phyloP scores from a whole-genome alignment of 2,113 vertebrate species.

The Oceanites oceanicus region DNA sequence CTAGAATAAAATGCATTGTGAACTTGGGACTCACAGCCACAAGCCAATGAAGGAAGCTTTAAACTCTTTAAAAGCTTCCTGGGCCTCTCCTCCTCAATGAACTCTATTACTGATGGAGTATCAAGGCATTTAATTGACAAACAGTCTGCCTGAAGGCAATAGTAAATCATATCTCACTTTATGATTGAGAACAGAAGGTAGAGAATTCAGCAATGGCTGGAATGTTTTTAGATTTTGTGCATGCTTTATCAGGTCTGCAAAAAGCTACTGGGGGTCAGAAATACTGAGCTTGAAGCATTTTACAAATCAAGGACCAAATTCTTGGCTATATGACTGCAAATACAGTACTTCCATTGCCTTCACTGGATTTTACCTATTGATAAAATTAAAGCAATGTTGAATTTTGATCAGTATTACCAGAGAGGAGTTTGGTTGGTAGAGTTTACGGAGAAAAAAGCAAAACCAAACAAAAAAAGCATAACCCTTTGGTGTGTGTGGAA shows the following conservation, averaged over 20 bases:
- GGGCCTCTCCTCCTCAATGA: not conserved
- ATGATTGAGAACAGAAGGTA: not conserved
- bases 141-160: not conserved
- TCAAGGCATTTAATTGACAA: not conserved
- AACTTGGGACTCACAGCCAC: not conserved
- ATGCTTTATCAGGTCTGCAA: not conserved
- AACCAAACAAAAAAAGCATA: not conserved
- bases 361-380: not conserved
- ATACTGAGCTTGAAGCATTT: not conserved
- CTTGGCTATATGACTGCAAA: not conserved
- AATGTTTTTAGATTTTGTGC: not conserved
- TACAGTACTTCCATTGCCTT: not conserved
- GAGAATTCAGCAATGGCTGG: not conserved
- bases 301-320: not conserved
- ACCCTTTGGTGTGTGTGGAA: not conserved
- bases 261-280: not conserved
- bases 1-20: not conserved
- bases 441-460: not conserved
- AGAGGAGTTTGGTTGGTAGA: not conserved
- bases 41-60: not conserved
- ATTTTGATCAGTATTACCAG: not conserved
- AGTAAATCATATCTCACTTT: not conserved
- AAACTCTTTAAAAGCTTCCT: not conserved
- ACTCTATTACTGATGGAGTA: not conserved
- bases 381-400: not conserved